Evolutionary conservation across 2,113 vertebrate species (phyloP), one percentile per base, ranked within the genome.

Genomic region (Progne subis): DNA sequence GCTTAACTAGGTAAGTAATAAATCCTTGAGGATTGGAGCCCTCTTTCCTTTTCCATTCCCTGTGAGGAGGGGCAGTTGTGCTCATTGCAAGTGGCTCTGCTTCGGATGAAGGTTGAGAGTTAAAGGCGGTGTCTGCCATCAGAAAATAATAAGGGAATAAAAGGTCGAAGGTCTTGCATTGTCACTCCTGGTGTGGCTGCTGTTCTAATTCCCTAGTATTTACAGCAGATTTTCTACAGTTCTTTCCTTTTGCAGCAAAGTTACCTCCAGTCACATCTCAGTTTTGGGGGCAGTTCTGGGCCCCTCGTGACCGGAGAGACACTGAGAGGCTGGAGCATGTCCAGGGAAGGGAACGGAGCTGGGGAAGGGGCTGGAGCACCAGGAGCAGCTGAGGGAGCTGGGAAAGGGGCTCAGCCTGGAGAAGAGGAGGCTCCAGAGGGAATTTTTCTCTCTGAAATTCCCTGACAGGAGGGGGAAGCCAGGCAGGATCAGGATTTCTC

Each of bases 271-370:
- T 44, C 31, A 55, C 72, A 16, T 12, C 59, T 64, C 21, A 50
- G 26, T 50, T 64, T 43, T 65, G 68, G 68, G 59, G 52, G 3
- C 21, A 57, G 2, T 15, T 72, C 15, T 71, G 41, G 49, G 24
- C 2, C 5, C 18, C 25, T 14, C 9, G 0, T 55, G 69, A 8
- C 15, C 19, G 2, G 9, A 56, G 8, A 28, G 69, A 39, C 18
- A 0, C 1, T 0, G 41, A 56, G 23, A 10, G 60, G 50, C 50
- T 85, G 70, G 29, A 75, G 24, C 0, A 0, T 23, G 41, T 56
- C n/a, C 43, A 49, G 60, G 34, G 70, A 6, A 39, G n/a, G 59
- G 59, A 55, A 23, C 1, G 0, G 81, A 55, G 17, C 39, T 63
- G 39, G 20, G 31, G 57, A 53, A 47, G 29, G 65, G 12, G 2